Base-by-base conservation (phyloP, 2,888 invertebrate species). In the Hemistola chrysoprasaria region DNA sequence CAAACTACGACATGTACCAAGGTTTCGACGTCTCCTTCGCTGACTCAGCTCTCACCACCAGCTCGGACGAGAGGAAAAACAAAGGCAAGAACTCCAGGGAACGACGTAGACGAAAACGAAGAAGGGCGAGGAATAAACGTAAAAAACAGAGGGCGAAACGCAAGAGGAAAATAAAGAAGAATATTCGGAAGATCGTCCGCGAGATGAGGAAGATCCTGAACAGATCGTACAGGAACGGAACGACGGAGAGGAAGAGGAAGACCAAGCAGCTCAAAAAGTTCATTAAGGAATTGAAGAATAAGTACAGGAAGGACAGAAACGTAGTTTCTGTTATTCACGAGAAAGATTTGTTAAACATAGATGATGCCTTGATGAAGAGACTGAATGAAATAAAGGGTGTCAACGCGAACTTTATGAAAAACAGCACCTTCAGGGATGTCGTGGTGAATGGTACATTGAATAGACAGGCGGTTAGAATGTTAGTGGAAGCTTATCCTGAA, bases 1-100 rank as follows among this genome's bases (percentile, higher is more conserved):
- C 69, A 23, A 70, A 65, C 31, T 86, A 85, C 49, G 88, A 87
- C 37, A 55, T 81, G 59, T 78, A 86, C 43, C 73, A 73, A 40
- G 85, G 78, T 0, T 69, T 85, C 33, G 86, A 86, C 32, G 53
- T 68, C 0, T 86, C 88, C 0, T 81, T 87, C 23, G 78, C 50
- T 0, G 72, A 69, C 20, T 70, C 71, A 0, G 71, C 62, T 9
- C 48, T 82, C 6, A 53, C 59, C 1, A 75, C 79, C 0, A 81
- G 82, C 31, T 64, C 76, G 0, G 67, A 72, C 1, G 83, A 81
- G 21, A 65, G 56, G 34, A 56, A 46, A 21, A 28, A 58, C 0
- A 40, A 57, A 30, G 47, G 50, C 0, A 44, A 29, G 31, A 52
- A 53, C 1, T 70, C 71, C 0, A 58, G 56, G 35, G 68, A 71